phyloP scores from a whole-genome alignment of 2,113 vertebrate genomes.

The Macrotus californicus region DNA sequence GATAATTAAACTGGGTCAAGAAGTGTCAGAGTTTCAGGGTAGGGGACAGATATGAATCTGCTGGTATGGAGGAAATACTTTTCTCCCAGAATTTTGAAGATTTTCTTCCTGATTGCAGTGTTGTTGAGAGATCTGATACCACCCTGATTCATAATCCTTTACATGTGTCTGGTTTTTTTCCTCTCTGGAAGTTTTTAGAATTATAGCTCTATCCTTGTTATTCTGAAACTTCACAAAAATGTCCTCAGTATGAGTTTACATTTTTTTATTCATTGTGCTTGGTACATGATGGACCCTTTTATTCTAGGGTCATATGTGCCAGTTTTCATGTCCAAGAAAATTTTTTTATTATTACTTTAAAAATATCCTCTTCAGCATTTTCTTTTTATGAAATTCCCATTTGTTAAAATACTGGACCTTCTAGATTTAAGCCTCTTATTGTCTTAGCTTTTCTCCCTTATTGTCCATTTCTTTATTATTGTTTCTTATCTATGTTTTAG shows the following conservation, averaged over 20 bases:
- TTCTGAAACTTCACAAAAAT: background rate
- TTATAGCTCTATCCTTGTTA: background rate
- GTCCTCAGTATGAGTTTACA: background rate
- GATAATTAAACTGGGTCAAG: background rate
- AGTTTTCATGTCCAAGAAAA: background rate
- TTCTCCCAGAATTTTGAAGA: background rate
- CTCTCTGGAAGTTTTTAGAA: background rate
- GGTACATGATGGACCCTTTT: background rate
- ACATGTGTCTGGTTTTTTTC: background rate
- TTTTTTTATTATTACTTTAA: background rate
- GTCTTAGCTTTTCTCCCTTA: background rate
- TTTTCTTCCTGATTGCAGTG: background rate
- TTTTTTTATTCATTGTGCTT: background rate
- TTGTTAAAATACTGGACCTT: background rate
- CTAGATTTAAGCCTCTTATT: background rate
- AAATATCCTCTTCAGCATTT: background rate
- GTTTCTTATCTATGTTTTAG: constrained; percentile 25
- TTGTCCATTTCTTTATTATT: background rate
- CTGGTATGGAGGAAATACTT: background rate
- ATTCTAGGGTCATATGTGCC: background rate
- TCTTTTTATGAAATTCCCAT: background rate
- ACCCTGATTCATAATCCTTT: background rate
- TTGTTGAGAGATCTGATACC: background rate
- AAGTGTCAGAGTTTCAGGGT: background rate
- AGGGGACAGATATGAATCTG: background rate